Percentiles rank a stretch among this genome's conserved stretches.
phyloP scores from a whole-genome alignment of 2,888 invertebrate species.

The Acronicta alni region DNA sequence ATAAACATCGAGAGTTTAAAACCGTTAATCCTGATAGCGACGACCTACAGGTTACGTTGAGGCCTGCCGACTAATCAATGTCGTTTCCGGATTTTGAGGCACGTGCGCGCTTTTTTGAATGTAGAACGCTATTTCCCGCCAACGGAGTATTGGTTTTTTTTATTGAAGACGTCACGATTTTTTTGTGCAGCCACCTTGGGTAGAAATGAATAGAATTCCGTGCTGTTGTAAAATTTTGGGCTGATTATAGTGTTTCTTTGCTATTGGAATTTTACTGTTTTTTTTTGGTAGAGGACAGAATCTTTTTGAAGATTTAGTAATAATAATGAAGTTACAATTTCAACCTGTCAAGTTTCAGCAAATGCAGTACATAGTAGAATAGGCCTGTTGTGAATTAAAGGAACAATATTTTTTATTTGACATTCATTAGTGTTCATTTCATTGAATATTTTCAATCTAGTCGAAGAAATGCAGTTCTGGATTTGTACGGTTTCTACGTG shows the following conservation, averaged over 20 bases:
- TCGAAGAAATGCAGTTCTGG: too few relatives aligned
- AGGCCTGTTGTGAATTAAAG: too few relatives aligned
- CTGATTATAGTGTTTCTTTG: too few relatives aligned
- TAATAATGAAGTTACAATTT: too few relatives aligned
- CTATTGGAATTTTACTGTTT: neutral
- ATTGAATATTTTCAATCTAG: neutral
- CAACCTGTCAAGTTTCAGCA: too few relatives aligned
- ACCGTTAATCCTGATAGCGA: conserved; percentile 22
- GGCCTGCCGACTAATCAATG: conserved; percentile 21
- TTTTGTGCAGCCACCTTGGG: conserved; percentile 1
- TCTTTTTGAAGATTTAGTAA: too few relatives aligned
- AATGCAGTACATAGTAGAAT: too few relatives aligned
- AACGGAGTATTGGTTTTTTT: conserved; percentile 23
- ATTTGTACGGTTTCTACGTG: neutral
- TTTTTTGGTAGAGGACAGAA: too few relatives aligned
- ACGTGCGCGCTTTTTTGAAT: conserved; percentile 36
- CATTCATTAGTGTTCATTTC: too few relatives aligned
- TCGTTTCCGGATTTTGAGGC: conserved; percentile 31
- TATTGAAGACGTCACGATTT: neutral
- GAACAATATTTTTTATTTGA: too few relatives aligned
- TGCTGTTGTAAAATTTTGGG: neutral
- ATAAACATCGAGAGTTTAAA: conserved; percentile 14
- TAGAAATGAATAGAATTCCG: neutral
- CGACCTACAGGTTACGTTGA: conserved; percentile 19
- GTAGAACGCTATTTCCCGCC: conserved; percentile 18